A percentile compares a stretch with the other conserved stretches of the same genome.
Conservation (phyloP, 2,797 vertebrate species). For the Streptopelia turtur region DNA sequence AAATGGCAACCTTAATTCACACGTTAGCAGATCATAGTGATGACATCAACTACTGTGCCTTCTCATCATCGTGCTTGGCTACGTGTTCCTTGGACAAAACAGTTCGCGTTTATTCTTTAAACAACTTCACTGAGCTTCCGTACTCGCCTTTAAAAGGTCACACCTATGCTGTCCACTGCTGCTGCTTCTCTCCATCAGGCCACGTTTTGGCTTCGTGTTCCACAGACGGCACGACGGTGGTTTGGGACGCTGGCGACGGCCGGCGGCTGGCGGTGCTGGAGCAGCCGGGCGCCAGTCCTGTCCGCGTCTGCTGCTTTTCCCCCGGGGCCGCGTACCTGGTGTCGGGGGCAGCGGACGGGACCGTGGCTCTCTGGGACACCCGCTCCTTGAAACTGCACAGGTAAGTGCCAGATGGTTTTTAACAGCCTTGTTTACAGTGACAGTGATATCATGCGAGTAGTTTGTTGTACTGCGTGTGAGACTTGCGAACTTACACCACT, state of each 20-base stretch:
- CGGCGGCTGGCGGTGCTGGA: conserved; percentile 81
- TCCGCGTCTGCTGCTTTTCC: conserved; percentile 88
- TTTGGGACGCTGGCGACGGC: conserved; percentile 85
- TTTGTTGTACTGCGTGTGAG: rapidly evolving
- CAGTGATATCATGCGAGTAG: rapidly evolving
- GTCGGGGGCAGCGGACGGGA: conserved; percentile 90
- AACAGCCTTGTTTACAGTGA: neutral
- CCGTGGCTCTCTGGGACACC: conserved; percentile 88
- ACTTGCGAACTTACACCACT: rapidly evolving
- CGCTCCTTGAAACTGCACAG: conserved; percentile 78
- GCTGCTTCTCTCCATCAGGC: conserved; percentile 91
- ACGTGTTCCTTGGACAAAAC: conserved; percentile 96
- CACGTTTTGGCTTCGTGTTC: conserved; percentile 90
- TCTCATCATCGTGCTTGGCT: conserved; percentile 86
- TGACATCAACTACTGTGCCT: conserved; percentile 91
- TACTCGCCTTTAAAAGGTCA: conserved; percentile 90
- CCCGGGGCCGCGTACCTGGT: conserved; percentile 79
- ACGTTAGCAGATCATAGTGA: conserved; percentile 88
- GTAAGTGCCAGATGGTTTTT: conserved; percentile 49
- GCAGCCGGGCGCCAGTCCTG: conserved; percentile 87
- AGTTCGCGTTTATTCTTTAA: conserved; percentile 83
- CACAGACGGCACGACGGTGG: conserved; percentile 87
- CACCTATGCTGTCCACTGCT: conserved; percentile 91
- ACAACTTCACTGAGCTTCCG: conserved; percentile 83
- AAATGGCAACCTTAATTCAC: conserved; percentile 88